phyloP scores from a whole-genome alignment of 1,140 invertebrate genomes.

The Neodiprion virginianus region DNA sequence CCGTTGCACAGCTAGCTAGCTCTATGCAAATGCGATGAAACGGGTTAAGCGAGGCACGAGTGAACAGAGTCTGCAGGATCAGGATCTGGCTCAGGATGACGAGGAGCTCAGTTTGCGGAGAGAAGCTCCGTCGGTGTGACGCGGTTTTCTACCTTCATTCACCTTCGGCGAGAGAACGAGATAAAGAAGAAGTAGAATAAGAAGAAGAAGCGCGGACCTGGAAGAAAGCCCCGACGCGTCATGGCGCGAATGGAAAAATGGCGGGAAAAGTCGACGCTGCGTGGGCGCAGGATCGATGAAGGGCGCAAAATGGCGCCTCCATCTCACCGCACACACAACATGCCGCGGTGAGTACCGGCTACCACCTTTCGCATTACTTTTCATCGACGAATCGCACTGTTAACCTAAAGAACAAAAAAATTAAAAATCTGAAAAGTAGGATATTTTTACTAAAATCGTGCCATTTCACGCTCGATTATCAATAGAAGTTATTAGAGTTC shows the following conservation, averaged over 20 bases:
- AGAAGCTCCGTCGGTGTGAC: not conserved
- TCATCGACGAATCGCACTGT: no score
- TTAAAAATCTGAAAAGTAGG: no score
- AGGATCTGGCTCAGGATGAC: not conserved
- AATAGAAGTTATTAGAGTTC: no score
- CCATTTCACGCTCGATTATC: no score
- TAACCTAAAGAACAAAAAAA: no score
- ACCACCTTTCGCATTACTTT: no score
- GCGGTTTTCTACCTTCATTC: no score
- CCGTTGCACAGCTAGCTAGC: no score
- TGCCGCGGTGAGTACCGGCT: no score
- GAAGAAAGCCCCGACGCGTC: no score
- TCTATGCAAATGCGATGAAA: not conserved
- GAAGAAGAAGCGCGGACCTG: not conserved
- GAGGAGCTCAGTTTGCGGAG: conserved; percentile 15
- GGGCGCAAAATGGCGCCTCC: conserved; percentile 48
- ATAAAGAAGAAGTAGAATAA: not conserved
- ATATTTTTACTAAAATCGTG: no score
- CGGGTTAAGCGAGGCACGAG: conserved; percentile 28
- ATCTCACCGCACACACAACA: no score
- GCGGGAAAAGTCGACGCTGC: conserved; percentile 49
- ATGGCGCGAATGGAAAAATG: conserved; percentile 33
- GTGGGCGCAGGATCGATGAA: conserved; percentile 53
- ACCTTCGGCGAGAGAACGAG: not conserved
- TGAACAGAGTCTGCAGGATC: conserved; percentile 22